Percentiles rank a stretch among this genome's conserved stretches.
These are phyloP conservation scores for Metacarcinus magister DNA, from an alignment of 2,888 invertebrate genomes.

Conservation along the genomic window DNA sequence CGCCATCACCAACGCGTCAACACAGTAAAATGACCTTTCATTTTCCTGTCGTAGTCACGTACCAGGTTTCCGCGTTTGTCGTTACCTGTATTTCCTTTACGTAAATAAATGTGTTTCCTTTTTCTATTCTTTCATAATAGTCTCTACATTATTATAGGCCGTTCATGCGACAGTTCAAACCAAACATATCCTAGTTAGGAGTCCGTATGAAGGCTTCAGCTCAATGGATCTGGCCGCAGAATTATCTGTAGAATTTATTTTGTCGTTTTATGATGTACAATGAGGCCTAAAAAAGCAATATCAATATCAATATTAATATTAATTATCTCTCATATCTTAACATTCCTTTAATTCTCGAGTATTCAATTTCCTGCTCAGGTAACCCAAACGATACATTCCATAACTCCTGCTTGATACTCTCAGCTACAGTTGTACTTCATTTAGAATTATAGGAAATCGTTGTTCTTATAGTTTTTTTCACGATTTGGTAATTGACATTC, in stretches of 20 bases:
- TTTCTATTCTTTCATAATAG: neutral
- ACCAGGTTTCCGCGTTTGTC: neutral
- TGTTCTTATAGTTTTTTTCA: neutral
- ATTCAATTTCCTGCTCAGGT: neutral
- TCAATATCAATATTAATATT: no score
- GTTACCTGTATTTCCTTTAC: neutral
- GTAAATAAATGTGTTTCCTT: neutral
- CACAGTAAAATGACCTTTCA: neutral
- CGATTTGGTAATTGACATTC: neutral
- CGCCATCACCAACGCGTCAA: neutral
- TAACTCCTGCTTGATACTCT: neutral
- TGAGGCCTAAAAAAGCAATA: no score
- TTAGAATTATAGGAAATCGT: neutral
- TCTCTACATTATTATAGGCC: neutral
- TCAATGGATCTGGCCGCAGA: no score
- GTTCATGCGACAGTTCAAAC: no score
- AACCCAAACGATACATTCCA: neutral
- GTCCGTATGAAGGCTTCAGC: no score
- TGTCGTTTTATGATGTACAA: no score
- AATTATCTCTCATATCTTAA: no score
- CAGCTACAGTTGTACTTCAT: neutral
- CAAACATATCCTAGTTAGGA: no score
- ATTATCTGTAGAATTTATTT: no score
- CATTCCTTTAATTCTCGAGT: no score
- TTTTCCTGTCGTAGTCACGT: neutral